Evolutionary conservation across 2,888 invertebrate genomes (phyloP).

Genomic region (Phorcus lineatus): DNA sequence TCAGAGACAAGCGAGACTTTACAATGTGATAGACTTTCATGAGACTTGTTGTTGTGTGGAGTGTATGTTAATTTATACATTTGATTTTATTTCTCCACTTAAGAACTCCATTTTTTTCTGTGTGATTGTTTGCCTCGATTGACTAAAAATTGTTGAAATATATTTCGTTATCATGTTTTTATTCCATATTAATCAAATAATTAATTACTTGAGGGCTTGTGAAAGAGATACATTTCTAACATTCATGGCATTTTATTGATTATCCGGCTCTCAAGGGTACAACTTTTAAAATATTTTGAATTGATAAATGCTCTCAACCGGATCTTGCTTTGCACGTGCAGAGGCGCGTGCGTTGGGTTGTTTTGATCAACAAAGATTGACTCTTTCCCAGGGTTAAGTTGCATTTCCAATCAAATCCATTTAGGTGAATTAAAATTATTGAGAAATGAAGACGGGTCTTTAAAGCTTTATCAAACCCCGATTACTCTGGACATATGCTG

Average conservation of each 20-base stretch:
- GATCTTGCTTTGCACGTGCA: slow-evolving; percentile 2
- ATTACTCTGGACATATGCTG: slow-evolving; percentile 1
- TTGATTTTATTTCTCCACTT: background rate
- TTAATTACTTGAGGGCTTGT: background rate
- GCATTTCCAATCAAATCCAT: slow-evolving; percentile 10
- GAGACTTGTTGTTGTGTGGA: too few relatives aligned
- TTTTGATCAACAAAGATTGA: slow-evolving; percentile 12
- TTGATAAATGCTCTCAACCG: background rate
- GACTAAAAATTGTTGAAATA: too few relatives aligned
- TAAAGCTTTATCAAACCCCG: slow-evolving; percentile 2
- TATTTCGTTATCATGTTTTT: too few relatives aligned
- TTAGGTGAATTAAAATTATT: slow-evolving; percentile 19
- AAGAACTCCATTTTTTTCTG: background rate
- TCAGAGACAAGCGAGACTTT: too few relatives aligned
- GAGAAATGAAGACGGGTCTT: slow-evolving; percentile 3
- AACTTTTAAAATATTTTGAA: slow-evolving; percentile 5
- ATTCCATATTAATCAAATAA: background rate
- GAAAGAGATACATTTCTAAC: background rate
- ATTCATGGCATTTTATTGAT: slow-evolving; percentile 3
- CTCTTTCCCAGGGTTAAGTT: background rate
- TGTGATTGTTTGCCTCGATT: too few relatives aligned
- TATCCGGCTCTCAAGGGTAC: background rate
- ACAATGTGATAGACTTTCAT: too few relatives aligned
- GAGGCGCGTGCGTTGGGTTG: background rate
- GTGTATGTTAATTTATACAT: too few relatives aligned